phyloP scores from a whole-genome alignment of 2,888 invertebrate species.

The Adineta ricciae region DNA sequence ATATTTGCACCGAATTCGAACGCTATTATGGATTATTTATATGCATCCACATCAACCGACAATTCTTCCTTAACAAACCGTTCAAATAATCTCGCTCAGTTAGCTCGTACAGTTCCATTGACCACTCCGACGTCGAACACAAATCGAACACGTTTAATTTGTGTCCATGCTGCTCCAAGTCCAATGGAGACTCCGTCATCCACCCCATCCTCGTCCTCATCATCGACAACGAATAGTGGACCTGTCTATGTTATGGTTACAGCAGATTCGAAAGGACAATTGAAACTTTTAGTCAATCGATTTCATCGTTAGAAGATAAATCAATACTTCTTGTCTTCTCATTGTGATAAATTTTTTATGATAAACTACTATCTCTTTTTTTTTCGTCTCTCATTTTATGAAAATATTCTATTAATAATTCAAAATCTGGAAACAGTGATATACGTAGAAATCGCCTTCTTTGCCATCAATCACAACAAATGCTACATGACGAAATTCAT shows the following conservation, averaged over 20 bases:
- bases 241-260: neutral
- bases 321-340: neutral
- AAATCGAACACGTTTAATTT: neutral
- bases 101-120: neutral
- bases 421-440: neutral
- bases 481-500: neutral
- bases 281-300: conserved; percentile 7
- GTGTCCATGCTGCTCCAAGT: neutral
- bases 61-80: neutral
- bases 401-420: neutral
- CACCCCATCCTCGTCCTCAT: neutral
- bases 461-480: neutral
- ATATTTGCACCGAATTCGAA: conserved; percentile 94
- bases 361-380: neutral
- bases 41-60: neutral
- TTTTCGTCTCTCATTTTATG: neutral
- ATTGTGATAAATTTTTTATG: neutral
- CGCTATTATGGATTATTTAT: conserved; percentile 56
- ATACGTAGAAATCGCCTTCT: neutral
- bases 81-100: neutral
- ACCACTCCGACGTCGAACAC: neutral
- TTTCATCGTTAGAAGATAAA: conserved; percentile 10
- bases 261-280: neutral
- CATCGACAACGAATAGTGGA: neutral
- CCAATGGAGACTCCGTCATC: neutral